These are phyloP conservation scores for Scalopus aquaticus DNA, from an alignment of 2,113 vertebrate species.

Conservation along the genomic window DNA sequence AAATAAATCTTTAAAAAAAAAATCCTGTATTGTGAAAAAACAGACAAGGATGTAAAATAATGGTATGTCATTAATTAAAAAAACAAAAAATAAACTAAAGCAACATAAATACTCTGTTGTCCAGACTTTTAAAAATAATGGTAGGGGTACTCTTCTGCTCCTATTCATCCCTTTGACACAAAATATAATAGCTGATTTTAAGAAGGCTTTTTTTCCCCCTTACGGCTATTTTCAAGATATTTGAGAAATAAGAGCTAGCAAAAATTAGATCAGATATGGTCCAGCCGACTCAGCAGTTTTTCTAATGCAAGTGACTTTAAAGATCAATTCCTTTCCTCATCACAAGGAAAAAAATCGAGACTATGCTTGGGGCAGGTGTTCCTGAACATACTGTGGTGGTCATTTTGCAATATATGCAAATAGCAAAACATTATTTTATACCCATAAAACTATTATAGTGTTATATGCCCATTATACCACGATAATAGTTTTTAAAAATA, in stretches of 20 bases:
- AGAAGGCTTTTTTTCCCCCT: not conserved
- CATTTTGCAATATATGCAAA: too few species aligned
- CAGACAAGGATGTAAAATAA: too few species aligned
- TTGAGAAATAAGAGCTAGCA: constrained; percentile 20
- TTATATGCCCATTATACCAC: too few species aligned
- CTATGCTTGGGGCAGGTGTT: too few species aligned
- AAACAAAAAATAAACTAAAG: constrained; percentile 8
- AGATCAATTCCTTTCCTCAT: not conserved
- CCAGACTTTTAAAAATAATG: constrained; percentile 12
- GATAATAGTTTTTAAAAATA: not conserved
- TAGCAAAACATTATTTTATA: too few species aligned
- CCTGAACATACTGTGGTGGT: too few species aligned
- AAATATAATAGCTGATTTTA: constrained; percentile 15
- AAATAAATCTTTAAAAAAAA: too few species aligned
- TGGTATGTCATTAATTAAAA: too few species aligned
- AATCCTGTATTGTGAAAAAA: too few species aligned
- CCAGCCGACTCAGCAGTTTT: constrained; percentile 1
- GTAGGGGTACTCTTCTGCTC: not conserved
- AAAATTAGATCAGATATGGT: not conserved
- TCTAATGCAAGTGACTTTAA: not conserved
- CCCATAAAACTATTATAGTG: too few species aligned
- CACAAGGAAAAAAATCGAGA: too few species aligned
- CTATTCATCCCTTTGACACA: not conserved
- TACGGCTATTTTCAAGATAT: constrained; percentile 1
- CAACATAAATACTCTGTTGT: constrained; percentile 1